A percentile compares a stretch with the other conserved stretches of the same genome.
Evolutionary conservation across 2,797 vertebrate species (phyloP).

Genomic region (Melanotaenia nigrans): DNA sequence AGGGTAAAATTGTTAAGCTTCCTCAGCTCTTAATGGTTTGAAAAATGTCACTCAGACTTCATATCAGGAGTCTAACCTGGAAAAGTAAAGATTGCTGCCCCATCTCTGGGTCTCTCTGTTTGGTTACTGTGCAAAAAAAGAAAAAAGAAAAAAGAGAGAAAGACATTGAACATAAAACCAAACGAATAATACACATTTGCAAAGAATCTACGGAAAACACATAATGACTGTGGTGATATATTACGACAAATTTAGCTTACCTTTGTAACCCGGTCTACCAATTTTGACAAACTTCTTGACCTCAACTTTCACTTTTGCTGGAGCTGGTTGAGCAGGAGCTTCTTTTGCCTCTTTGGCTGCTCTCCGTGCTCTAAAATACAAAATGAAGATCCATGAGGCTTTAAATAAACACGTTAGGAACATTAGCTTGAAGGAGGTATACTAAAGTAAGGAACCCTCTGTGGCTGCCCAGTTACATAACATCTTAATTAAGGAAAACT

Average conservation of each 20-base stretch:
- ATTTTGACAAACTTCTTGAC: constrained; percentile 99
- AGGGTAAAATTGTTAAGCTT: background rate
- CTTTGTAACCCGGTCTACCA: constrained; percentile 96
- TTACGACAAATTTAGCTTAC: constrained; percentile 59
- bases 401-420: background rate
- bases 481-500: too few relatives aligned
- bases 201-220: background rate
- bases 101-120: constrained; percentile 93
- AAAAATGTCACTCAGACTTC: background rate
- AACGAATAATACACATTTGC: background rate
- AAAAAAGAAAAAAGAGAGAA: background rate
- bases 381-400: background rate
- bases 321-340: constrained; percentile 94
- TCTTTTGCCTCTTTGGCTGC: constrained; percentile 98
- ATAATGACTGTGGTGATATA: background rate
- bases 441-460: background rate
- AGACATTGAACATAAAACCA: background rate
- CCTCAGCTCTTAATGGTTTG: background rate
- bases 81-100: constrained; percentile 97
- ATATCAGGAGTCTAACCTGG: constrained; percentile 83
- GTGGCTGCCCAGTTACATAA: background rate
- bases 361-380: constrained; percentile 87
- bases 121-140: constrained; percentile 86
- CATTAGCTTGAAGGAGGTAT: background rate
- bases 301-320: constrained; percentile 97